phyloP scores from a whole-genome alignment of 2,113 vertebrate genomes.

The Eira barbara region DNA sequence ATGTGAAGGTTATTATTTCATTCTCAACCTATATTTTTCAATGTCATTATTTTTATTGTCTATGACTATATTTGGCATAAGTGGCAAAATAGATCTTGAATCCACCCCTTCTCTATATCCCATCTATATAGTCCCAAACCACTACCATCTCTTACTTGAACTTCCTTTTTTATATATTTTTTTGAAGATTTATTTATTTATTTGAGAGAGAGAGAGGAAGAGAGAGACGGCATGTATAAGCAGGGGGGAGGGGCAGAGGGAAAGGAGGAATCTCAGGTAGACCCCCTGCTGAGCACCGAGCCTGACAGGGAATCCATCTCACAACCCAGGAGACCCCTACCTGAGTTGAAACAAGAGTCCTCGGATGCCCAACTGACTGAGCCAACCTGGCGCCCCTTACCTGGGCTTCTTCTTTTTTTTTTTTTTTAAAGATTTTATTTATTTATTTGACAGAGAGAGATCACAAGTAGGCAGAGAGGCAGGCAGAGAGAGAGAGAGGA shows the following conservation, averaged over 20 bases:
- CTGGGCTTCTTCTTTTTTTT: background rate
- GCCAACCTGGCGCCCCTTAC: background rate
- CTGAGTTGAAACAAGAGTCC: background rate
- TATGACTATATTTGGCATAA: background rate
- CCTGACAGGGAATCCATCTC: background rate
- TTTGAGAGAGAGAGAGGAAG: background rate
- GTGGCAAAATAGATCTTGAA: background rate
- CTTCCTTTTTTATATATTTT: constrained; percentile 13
- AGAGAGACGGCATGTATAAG: background rate
- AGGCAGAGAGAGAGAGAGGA: no score
- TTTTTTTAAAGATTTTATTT: no score
- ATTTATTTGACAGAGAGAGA: no score
- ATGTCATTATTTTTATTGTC: constrained; percentile 20
- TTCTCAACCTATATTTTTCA: constrained; percentile 17
- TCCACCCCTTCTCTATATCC: background rate
- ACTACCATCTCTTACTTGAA: background rate
- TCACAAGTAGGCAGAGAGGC: no score
- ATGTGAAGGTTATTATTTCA: constrained; percentile 12
- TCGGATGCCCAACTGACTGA: background rate
- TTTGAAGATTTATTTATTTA: background rate
- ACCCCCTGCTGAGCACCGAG: background rate
- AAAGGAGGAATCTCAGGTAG: background rate
- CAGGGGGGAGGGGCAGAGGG: background rate
- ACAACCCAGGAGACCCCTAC: background rate
- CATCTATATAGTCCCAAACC: background rate